Conservation (phyloP, 2,888 invertebrate genomes). For the Disparrhopalites patrizii region DNA sequence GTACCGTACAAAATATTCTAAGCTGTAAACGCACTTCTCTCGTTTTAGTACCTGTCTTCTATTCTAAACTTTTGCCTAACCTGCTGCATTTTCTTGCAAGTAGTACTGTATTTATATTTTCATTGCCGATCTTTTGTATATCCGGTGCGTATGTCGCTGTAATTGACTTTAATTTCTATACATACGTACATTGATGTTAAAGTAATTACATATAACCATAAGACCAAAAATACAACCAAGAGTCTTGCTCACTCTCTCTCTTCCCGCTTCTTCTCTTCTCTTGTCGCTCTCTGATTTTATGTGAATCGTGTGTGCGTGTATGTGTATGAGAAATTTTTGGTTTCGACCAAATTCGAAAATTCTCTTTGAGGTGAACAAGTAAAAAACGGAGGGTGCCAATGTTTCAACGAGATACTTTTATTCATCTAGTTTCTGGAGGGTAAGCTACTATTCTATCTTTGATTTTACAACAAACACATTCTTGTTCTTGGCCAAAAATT, state of each 20-base stretch:
- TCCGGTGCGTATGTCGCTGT: no score
- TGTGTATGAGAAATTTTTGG: conserved; percentile 11
- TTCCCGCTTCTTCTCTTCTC: not conserved
- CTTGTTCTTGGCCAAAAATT: no score
- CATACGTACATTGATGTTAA: no score
- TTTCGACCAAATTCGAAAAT: conserved; percentile 30
- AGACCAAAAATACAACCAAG: not conserved
- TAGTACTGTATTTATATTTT: no score
- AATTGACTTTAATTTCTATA: no score
- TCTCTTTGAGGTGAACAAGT: conserved; percentile 42
- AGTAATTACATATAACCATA: not conserved
- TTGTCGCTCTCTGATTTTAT: not conserved
- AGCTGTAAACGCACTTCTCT: no score
- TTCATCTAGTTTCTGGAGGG: conserved; percentile 95
- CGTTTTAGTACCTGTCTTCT: no score
- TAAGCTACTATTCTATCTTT: conserved; percentile 58
- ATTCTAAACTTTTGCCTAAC: no score
- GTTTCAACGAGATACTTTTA: conserved; percentile 67
- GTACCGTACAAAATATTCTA: no score
- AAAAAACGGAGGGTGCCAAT: conserved; percentile 40
- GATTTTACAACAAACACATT: no score
- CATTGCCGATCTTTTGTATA: no score
- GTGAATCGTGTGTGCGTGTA: conserved; percentile 14
- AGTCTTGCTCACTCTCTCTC: conserved; percentile 2
- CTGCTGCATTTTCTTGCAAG: no score